A percentile compares a stretch with the other conserved stretches of the same genome.
Conservation (phyloP, 2,113 vertebrate genomes). For the Muntiacus muntjak region DNA sequence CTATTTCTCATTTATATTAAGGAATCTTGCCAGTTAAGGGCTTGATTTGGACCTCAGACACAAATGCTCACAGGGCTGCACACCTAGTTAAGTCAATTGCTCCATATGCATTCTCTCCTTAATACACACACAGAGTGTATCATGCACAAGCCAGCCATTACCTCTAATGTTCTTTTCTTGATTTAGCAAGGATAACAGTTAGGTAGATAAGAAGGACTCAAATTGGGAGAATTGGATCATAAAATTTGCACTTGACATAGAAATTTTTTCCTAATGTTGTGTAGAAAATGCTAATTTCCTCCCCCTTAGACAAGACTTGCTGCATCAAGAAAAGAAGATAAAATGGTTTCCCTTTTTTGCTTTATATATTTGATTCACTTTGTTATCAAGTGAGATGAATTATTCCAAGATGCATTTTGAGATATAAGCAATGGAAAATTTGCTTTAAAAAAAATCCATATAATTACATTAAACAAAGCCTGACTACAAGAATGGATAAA, state of each 20-base stretch:
- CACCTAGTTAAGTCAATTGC: conserved; percentile 75
- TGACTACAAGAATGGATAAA: background rate
- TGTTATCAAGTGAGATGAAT: conserved; percentile 1
- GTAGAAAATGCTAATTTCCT: background rate
- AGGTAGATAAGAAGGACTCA: conserved; percentile 20
- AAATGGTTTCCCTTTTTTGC: conserved; percentile 12
- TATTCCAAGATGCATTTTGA: background rate
- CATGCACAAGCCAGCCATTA: conserved; percentile 43
- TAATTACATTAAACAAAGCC: background rate
- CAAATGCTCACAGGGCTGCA: conserved; percentile 47
- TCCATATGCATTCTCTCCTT: conserved; percentile 49
- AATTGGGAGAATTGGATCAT: background rate
- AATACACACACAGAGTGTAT: conserved; percentile 58
- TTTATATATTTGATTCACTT: conserved; percentile 24
- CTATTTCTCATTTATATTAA: conserved; percentile 78
- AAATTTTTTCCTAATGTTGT: conserved; percentile 23
- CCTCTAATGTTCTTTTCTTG: conserved; percentile 22
- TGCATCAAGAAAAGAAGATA: conserved; percentile 26
- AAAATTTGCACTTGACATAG: background rate
- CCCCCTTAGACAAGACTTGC: background rate
- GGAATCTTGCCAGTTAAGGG: conserved; percentile 73
- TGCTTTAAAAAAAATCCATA: background rate
- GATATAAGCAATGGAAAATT: background rate
- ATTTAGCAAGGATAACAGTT: conserved; percentile 53
- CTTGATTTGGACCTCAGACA: conserved; percentile 69